Percentiles rank a stretch among this genome's conserved stretches.
These are phyloP conservation scores for Euphonia xanthogaster DNA, from an alignment of 2,797 vertebrate genomes.

Conservation along the genomic window DNA sequence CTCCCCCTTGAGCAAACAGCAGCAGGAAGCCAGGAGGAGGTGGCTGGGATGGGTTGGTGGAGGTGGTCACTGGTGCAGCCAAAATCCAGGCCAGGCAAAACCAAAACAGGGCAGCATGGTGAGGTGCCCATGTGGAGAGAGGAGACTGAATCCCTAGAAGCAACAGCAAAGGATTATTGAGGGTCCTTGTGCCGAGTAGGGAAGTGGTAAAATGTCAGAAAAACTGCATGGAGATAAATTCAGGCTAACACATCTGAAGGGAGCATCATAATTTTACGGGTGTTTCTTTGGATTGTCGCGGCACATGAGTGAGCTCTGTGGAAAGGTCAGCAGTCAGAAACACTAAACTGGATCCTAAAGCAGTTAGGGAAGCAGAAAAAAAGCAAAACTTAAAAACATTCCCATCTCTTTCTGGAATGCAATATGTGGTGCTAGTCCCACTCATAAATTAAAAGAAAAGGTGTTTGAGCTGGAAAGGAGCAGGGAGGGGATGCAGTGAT, in stretches of 20 bases:
- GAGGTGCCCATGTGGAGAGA: neutral
- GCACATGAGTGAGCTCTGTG: neutral
- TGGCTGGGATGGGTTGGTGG: fast-evolving
- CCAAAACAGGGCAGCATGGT: fast-evolving
- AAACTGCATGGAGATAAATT: neutral
- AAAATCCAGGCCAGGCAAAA: neutral
- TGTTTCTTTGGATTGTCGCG: neutral
- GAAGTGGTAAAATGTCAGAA: neutral
- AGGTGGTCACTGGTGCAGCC: neutral
- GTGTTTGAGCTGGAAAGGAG: neutral
- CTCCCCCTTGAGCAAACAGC: neutral
- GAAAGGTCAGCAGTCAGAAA: neutral
- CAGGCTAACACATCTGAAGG: neutral
- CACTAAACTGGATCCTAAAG: neutral
- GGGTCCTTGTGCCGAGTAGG: neutral
- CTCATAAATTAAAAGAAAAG: neutral
- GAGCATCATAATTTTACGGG: neutral
- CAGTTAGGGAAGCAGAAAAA: neutral
- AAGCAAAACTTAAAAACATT: neutral
- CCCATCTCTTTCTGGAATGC: neutral
- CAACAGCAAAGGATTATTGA: neutral
- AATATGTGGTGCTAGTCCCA: neutral
- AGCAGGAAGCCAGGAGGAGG: neutral
- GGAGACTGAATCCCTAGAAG: neutral
- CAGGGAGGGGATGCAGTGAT: neutral